Evolutionary conservation across 2,797 vertebrate species (phyloP).

Genomic region (Artibeus lituratus): DNA sequence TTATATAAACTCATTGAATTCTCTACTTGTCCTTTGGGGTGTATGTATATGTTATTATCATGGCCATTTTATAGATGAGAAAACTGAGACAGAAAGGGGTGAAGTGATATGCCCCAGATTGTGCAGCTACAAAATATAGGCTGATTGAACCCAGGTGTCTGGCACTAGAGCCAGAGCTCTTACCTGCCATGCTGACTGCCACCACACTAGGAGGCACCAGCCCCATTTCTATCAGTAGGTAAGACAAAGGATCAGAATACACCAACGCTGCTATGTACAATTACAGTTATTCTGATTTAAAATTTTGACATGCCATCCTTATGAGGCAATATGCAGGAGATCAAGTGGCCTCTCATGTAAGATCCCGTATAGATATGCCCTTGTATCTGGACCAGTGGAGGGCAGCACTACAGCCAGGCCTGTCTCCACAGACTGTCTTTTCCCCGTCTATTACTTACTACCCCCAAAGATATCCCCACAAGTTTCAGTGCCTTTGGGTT

Average conservation of each 20-base stretch:
- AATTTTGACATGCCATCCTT: not conserved
- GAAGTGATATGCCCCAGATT: not conserved
- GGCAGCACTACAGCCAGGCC: not conserved
- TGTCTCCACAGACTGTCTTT: not conserved
- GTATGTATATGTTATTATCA: not conserved
- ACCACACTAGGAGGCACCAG: not conserved
- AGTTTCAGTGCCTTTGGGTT: not conserved
- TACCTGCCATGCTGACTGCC: not conserved
- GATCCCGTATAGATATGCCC: not conserved
- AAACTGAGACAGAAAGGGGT: not conserved
- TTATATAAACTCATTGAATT: not conserved
- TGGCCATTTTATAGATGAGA: not conserved
- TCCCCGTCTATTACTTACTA: not conserved
- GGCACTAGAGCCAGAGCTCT: not conserved
- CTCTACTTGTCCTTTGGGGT: not conserved
- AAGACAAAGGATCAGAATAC: not conserved
- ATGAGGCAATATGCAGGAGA: not conserved
- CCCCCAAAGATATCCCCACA: not conserved
- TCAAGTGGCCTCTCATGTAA: not conserved
- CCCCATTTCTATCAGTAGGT: not conserved
- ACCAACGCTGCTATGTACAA: not conserved
- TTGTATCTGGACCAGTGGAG: not conserved
- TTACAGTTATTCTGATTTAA: not conserved
- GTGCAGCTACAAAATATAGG: not conserved
- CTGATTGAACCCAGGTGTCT: not conserved